These are phyloP conservation scores for Eristalis tenax DNA, from an alignment of 2,888 invertebrate species.

Conservation along the genomic window DNA sequence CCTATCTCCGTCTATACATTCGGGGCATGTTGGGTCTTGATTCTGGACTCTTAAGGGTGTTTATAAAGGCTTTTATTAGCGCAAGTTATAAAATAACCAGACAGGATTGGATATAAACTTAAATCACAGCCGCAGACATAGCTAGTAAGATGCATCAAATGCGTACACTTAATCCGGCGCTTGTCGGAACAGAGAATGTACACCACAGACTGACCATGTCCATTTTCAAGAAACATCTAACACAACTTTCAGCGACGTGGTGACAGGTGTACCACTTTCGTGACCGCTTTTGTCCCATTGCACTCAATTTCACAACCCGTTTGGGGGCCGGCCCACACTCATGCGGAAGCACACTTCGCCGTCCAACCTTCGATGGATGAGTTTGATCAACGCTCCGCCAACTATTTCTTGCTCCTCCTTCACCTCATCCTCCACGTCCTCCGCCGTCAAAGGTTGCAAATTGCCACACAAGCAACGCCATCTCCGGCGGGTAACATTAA, in stretches of 20 bases:
- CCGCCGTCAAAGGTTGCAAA: slow-evolving; percentile 13
- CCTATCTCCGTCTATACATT: no score
- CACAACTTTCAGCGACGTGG: background rate
- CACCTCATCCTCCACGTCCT: background rate
- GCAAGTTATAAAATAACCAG: no score
- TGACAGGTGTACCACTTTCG: background rate
- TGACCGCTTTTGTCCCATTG: background rate
- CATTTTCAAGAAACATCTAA: background rate
- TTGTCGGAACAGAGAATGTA: no score
- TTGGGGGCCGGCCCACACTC: background rate
- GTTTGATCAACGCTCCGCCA: background rate
- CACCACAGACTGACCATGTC: background rate
- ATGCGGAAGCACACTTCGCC: background rate
- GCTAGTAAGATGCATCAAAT: no score
- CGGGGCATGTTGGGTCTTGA: no score
- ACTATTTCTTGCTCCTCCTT: background rate
- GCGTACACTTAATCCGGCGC: no score
- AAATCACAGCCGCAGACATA: no score
- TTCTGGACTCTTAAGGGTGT: no score
- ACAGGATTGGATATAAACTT: no score
- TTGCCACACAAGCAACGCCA: slow-evolving; percentile 29
- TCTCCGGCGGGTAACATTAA: slow-evolving; percentile 49
- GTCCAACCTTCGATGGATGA: background rate
- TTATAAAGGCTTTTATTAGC: no score
- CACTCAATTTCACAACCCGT: background rate